Evolutionary conservation across 2,888 invertebrate genomes (phyloP), one percentile per base, ranked within the genome.

Genomic region (Geophilus truncorum): DNA sequence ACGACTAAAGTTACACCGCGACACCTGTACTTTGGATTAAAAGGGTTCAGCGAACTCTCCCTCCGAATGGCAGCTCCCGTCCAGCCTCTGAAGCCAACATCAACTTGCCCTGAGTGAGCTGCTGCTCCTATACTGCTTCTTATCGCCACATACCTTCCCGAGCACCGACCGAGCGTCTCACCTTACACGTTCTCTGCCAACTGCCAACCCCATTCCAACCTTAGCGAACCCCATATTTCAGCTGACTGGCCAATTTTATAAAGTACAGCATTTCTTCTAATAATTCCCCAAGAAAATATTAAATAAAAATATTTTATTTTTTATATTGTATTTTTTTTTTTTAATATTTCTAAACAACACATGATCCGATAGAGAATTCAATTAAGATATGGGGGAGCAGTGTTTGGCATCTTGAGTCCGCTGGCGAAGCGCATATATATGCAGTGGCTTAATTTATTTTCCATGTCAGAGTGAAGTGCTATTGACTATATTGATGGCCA

Each of bases 401-500:
- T 28, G 70, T 70, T 70, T 70, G 70, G 70, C 70, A 70, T 70
- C 70, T 70, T 70, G 70, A 25, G 70, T 70, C 70, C 70, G 70
- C 70, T 70, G 70, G 70, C 70, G 70, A 70, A 28, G 70, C 70
- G 70, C 25, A 70, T 70, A 70, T 70, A 70, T 70, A 70, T 70
- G 70, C 70, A 70, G 70, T 70, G 70, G 28, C 77, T 78, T 78
- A 78, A 78, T 78, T 78, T 78, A 78, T 78, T 78, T 78, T 78
- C 78, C 78, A 78, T 78, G 78, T 78, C 78, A 36, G 78, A 78
- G 40, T 45, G 78, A 78, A 78, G 45, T 78, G 78, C 78, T 78
- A 78, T 78, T 78, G 78, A 78, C 78, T 78, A 36, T 45, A 78
- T 78, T 78, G 78, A 78, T 78, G 78, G 70, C 70, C 78, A 45